These are phyloP conservation scores for Enteromius argenteus DNA, from an alignment of 2,797 vertebrate genomes.

Conservation along the genomic window DNA sequence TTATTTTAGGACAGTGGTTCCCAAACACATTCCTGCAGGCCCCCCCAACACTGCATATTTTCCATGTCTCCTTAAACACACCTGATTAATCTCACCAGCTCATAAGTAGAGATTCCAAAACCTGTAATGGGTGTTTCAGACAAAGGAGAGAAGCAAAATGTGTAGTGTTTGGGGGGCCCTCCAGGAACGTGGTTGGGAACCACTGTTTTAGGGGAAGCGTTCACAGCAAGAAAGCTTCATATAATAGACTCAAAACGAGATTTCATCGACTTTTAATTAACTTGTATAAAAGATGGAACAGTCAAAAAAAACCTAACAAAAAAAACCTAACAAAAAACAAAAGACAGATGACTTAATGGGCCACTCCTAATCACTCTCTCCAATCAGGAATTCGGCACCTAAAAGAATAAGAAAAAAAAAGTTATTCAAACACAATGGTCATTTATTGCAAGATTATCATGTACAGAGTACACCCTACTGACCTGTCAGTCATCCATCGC, in stretches of 20 bases:
- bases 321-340: too few species aligned
- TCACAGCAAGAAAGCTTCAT: neutral
- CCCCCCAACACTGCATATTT: too few species aligned
- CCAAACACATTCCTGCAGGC: too few species aligned
- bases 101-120: too few species aligned
- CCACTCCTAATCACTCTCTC: neutral
- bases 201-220: neutral
- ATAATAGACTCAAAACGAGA: neutral
- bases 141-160: too few species aligned
- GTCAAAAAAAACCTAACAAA: neutral
- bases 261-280: slow-evolving; percentile 23
- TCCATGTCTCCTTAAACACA: too few species aligned
- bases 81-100: too few species aligned
- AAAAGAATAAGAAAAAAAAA: neutral
- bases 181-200: too few species aligned
- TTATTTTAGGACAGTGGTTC: too few species aligned
- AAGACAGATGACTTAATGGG: neutral
- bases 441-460: neutral
- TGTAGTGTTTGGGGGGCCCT: too few species aligned
- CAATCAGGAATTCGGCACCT: neutral
- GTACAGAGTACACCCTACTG: neutral
- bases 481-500: neutral
- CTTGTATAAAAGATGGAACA: neutral
- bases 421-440: neutral
- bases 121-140: too few species aligned